phyloP scores from a whole-genome alignment of 2,888 invertebrate species.

The Nomada fabriciana region DNA sequence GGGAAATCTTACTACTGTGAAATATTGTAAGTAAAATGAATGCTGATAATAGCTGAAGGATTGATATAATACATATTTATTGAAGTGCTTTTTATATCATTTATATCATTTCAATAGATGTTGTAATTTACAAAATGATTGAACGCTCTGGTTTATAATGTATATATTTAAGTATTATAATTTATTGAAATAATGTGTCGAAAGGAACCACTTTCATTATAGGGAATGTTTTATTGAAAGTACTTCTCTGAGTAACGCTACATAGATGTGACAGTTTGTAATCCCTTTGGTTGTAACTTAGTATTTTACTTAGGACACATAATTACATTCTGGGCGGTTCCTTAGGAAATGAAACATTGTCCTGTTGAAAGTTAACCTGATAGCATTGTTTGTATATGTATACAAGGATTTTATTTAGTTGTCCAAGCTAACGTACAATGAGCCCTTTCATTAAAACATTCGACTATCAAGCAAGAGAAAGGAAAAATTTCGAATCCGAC shows the following conservation, averaged over 20 bases:
- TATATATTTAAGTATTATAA: conserved; percentile 15
- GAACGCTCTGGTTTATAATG: conserved; percentile 22
- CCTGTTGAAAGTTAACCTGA: neutral
- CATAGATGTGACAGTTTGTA: neutral
- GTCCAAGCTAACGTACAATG: neutral
- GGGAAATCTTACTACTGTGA: conserved; percentile 5
- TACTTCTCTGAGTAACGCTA: neutral
- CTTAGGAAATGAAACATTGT: neutral
- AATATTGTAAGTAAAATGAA: conserved; percentile 24
- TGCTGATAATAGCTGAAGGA: conserved; percentile 15
- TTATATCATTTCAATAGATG: conserved; percentile 26
- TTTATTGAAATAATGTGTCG: conserved; percentile 27
- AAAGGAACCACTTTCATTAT: conserved; percentile 13
- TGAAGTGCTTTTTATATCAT: neutral
- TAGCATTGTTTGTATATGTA: neutral
- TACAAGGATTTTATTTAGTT: neutral
- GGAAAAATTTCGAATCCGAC: conserved; percentile 4
- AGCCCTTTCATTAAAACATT: conserved; percentile 59
- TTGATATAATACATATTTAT: conserved; percentile 27
- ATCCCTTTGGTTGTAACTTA: neutral
- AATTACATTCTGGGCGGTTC: neutral
- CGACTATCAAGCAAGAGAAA: neutral
- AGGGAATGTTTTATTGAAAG: conserved; percentile 57
- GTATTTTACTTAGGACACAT: neutral
- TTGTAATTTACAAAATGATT: conserved; percentile 14